Evolutionary conservation across 2,888 invertebrate genomes (phyloP), one percentile per base, ranked within the genome.

Genomic region (Teinopalpus imperialis): DNA sequence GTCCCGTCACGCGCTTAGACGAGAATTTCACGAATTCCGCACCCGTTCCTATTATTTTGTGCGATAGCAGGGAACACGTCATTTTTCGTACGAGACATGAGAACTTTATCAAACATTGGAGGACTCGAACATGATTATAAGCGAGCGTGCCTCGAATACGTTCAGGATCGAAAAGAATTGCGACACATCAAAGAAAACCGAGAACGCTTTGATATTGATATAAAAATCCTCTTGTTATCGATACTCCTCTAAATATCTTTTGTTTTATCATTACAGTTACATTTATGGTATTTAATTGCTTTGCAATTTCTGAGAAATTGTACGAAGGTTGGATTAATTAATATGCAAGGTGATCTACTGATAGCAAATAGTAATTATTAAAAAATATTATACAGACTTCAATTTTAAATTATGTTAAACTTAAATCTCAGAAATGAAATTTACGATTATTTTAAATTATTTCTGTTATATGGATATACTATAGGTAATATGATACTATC

Each of bases 101-200:
- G 44, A 75, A 79, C 80, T 81, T 81, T 82, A 81, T 81, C 83
- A 82, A 83, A 85, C 83, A 83, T 78, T 77, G 80, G 75, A 74
- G 68, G 71, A 79, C 73, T 79, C 67, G 76, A 82, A 85, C 85
- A 83, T 83, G 85, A 85, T 87, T 86, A 88, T 83, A 83, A 81
- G 69, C 59, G 74, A 71, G 83, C 87, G 87, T 87, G 86, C 74
- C 63, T 56, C 51, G 86, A 83, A 85, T 86, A 69, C 63, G 63
- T 66, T 64, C 65, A 51, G 61, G 63, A 61, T 26, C 66, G 67
- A 62, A 70, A 72, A 66, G 68, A 75, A 74, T 71, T 71, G 73
- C 70, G 69, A 72, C 59, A 80, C 79, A 81, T 85, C 83, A 86
- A 85, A 83, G 77, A 67, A 74, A 74, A 57, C 63, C 65, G 68